phyloP scores from a whole-genome alignment of 1,140 invertebrate genomes.

The Ridgeia piscesae region DNA sequence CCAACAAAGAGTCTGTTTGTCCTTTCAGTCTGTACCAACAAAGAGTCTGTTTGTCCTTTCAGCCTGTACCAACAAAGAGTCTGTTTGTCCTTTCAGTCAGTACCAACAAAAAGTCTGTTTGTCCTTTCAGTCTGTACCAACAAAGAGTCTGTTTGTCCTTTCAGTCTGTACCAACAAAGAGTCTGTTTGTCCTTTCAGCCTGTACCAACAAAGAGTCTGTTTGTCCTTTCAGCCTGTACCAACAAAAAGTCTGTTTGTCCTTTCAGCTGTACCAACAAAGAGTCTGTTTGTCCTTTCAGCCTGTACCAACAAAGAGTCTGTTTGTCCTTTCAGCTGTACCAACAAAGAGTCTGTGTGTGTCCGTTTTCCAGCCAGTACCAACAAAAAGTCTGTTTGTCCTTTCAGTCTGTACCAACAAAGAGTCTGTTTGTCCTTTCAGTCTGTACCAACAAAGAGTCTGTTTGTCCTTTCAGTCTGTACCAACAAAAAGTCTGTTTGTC shows the following conservation, averaged over 20 bases:
- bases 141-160: conserved; percentile 26
- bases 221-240: conserved; percentile 26
- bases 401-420: not conserved
- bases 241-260: conserved; percentile 25
- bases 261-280: conserved; percentile 2
- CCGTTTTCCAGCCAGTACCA: conserved; percentile 34
- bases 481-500: conserved; percentile 15
- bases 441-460: conserved; percentile 9
- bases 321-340: conserved; percentile 27
- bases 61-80: conserved; percentile 4
- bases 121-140: conserved; percentile 23
- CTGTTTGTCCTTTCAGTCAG: conserved; percentile 25
- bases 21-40: conserved; percentile 23
- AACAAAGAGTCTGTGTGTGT: conserved; percentile 20
- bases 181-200: conserved; percentile 26
- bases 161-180: conserved; percentile 5
- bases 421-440: conserved; percentile 26
- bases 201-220: conserved; percentile 11
- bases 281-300: conserved; percentile 28
- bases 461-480: conserved; percentile 25
- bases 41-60: conserved; percentile 26
- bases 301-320: conserved; percentile 9
- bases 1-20: conserved; percentile 14
- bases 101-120: conserved; percentile 14
- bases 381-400: conserved; percentile 25